Evolutionary conservation across 2,797 vertebrate genomes (phyloP), one percentile per base, ranked within the genome.

Genomic region (Cirrhinus molitorella): DNA sequence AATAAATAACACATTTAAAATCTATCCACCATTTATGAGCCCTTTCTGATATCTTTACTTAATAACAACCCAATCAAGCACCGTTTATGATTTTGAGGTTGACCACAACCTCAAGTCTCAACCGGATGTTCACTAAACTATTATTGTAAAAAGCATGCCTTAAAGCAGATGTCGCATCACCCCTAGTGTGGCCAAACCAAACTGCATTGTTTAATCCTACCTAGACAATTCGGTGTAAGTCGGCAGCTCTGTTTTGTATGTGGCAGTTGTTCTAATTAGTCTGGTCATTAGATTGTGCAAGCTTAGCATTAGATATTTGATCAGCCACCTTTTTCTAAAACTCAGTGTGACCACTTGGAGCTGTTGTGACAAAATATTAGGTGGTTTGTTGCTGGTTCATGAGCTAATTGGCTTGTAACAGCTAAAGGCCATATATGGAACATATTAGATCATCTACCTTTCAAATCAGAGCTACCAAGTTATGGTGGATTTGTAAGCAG

Each of bases 21-120:
- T 59, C 7, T 43, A 55, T 67, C 16, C 2, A 55, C 45, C 49
- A 49, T 23, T 79, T 10, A 43, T 45, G 9, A 43, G 14, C n/a
- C n/a, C 5, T 76, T 45, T 61, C 37, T 59, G 55, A 75, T 63
- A 9, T 17, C 25, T 63, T 31, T 31, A 31, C 25, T 63, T 63
- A 57, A 57, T 55, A 74, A 16, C 7, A 8, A 16, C 34, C 31
- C 1, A 45, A 43, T 45, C 16, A 12, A 28, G 16, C 9, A 25
- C 37, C 1, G 3, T 40, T 59, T 76, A 59, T 59, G 34, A 76
- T 59, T 76, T 59, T 59, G 53, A 76, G 53, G n/a, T 59, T 75
- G 14, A 17, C 34, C 37, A 19, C 14, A 59, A 59, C 21, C 53
- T 40, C 31, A 75, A 59, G 34, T 75, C 31, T 75, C 7, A 57